Evolutionary conservation across 2,797 vertebrate genomes (phyloP).

Genomic region (Nasua narica): DNA sequence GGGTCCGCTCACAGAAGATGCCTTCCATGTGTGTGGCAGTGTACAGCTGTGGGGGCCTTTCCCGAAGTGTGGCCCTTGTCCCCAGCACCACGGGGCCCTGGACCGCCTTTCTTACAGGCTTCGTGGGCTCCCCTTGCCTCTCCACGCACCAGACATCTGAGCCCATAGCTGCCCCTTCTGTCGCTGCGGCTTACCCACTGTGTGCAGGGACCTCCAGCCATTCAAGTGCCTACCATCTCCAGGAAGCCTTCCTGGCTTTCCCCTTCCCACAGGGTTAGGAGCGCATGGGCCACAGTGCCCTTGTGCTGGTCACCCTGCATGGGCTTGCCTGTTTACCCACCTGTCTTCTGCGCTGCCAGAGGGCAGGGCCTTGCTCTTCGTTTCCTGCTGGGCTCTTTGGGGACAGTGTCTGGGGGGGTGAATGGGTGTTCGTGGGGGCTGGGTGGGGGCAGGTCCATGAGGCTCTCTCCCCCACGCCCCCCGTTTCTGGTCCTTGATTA

Average conservation of each 20-base stretch:
- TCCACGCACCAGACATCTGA: background rate
- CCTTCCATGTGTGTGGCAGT: rapidly evolving
- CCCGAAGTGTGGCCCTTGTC: background rate
- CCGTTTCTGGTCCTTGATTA: background rate
- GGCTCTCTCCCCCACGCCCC: background rate
- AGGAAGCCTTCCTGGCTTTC: background rate
- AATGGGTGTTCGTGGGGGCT: background rate
- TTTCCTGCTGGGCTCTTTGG: background rate
- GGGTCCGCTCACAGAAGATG: background rate
- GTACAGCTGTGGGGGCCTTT: background rate
- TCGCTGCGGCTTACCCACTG: rapidly evolving
- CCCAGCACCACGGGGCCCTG: rapidly evolving
- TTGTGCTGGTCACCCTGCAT: background rate
- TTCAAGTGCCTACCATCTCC: background rate
- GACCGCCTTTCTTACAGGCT: rapidly evolving
- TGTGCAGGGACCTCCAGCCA: background rate
- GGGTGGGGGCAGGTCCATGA: too few species aligned
- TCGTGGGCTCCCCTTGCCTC: background rate
- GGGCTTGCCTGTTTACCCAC: background rate
- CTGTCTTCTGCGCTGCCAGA: background rate
- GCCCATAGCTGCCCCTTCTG: background rate
- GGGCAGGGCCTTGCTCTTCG: background rate
- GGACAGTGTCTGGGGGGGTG: background rate
- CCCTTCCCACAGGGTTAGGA: too few species aligned
- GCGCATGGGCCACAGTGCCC: background rate